phyloP scores from a whole-genome alignment of 2,797 vertebrate species.

The Cossypha heuglini region DNA sequence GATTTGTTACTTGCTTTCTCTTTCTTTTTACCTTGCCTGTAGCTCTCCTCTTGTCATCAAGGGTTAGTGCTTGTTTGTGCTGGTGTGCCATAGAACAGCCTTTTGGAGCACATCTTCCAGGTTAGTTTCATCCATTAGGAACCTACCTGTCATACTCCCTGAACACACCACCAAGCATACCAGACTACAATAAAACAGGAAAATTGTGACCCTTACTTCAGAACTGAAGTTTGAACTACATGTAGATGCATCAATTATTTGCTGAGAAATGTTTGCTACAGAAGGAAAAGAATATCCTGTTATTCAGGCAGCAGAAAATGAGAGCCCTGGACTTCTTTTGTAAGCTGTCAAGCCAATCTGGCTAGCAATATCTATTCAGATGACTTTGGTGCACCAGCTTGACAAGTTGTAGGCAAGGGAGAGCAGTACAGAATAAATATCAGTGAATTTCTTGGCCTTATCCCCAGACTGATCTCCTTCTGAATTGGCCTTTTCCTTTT shows the following conservation, averaged over 20 bases:
- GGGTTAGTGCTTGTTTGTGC: rapidly evolving
- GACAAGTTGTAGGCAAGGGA: not conserved
- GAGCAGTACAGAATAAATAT: not conserved
- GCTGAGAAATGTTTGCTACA: not conserved
- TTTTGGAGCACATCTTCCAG: not conserved
- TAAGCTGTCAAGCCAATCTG: not conserved
- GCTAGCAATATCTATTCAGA: not conserved
- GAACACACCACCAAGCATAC: not conserved
- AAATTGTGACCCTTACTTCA: not conserved
- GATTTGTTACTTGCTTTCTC: not conserved
- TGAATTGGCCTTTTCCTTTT: not conserved
- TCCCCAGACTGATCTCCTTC: not conserved
- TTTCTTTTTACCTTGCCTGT: not conserved
- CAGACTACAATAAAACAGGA: not conserved
- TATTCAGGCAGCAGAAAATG: not conserved
- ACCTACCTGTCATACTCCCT: not conserved
- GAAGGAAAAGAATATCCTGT: not conserved
- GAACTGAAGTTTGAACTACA: not conserved
- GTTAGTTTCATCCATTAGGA: not conserved
- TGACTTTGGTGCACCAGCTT: not conserved
- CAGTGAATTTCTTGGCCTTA: not conserved
- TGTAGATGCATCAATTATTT: not conserved
- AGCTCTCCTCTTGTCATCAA: not conserved
- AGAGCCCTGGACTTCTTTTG: not conserved
- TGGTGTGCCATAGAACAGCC: not conserved